Conservation (phyloP, 92 coral and sea anemone genomes). For the Porites cylindrica region DNA sequence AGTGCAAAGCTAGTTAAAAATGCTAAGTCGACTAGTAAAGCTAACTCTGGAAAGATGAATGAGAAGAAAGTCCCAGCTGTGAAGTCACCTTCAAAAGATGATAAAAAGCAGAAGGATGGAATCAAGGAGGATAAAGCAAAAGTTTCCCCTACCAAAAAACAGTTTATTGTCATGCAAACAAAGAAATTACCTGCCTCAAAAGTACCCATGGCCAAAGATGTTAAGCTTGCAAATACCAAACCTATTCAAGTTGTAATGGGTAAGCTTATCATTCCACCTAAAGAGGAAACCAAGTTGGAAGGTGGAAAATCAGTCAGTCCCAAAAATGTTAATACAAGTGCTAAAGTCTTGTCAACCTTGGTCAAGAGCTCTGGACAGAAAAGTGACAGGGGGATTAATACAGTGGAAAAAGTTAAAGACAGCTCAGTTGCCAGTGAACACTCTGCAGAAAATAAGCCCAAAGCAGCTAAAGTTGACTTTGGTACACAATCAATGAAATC, state of each 20-base stretch:
- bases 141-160: conserved; percentile 24
- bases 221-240: conserved; percentile 12
- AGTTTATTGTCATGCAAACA: conserved; percentile 4
- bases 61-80: conserved; percentile 33
- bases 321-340: conserved; percentile 17
- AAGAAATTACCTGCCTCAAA: conserved; percentile 3
- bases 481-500: conserved; percentile 82
- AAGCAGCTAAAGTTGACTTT: conserved; percentile 46
- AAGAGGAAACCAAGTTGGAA: background rate
- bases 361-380: conserved; percentile 1
- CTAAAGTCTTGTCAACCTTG: background rate
- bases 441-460: background rate
- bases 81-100: conserved; percentile 25
- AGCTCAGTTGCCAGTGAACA: conserved; percentile 21
- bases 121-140: conserved; percentile 25
- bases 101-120: conserved; percentile 38
- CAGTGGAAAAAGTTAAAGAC: conserved; percentile 34
- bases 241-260: background rate
- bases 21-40: conserved; percentile 52
- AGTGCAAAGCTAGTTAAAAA: conserved; percentile 64
- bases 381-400: background rate
- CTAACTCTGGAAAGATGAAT: conserved; percentile 21
- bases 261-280: background rate
- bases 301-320: conserved; percentile 10
- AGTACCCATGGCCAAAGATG: conserved; percentile 29